Conservation (phyloP, 2,888 invertebrate species). For the Tillus elongatus region DNA sequence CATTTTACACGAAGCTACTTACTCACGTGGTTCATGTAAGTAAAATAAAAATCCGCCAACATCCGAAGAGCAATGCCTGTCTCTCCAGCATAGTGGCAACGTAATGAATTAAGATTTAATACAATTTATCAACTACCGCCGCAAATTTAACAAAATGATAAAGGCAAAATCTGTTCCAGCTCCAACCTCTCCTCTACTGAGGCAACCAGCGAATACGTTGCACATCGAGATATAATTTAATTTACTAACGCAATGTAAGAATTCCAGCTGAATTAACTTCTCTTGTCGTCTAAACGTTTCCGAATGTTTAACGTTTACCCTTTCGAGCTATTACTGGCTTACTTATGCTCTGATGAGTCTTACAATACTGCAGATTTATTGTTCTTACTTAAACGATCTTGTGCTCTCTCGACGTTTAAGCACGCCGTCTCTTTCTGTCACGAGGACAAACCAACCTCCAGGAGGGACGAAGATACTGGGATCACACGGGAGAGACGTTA, state of each 20-base stretch:
- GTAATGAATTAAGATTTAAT: conserved; percentile 3
- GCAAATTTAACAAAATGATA: conserved; percentile 3
- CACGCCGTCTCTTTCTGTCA: no score
- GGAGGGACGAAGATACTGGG: no score
- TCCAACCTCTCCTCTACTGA: no score
- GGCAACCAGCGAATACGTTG: not conserved
- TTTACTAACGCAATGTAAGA: conserved; percentile 38
- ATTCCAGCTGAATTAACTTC: conserved; percentile 42
- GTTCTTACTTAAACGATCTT: conserved; percentile 32
- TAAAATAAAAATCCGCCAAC: no score
- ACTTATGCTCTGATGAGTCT: conserved; percentile 40
- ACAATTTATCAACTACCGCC: not conserved
- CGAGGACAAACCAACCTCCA: no score
- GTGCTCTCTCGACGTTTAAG: no score
- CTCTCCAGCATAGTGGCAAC: no score
- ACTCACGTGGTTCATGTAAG: no score
- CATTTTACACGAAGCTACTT: no score
- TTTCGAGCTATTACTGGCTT: conserved; percentile 40
- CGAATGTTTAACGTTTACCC: conserved; percentile 40
- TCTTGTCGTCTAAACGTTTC: conserved; percentile 40
- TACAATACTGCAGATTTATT: conserved; percentile 40
- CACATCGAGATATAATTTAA: conserved; percentile 30
- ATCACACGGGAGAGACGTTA: no score
- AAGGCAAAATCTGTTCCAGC: no score
- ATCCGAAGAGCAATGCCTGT: no score